Evolutionary conservation across 2,113 vertebrate species (phyloP).

Genomic region (Heloderma charlesbogerti): DNA sequence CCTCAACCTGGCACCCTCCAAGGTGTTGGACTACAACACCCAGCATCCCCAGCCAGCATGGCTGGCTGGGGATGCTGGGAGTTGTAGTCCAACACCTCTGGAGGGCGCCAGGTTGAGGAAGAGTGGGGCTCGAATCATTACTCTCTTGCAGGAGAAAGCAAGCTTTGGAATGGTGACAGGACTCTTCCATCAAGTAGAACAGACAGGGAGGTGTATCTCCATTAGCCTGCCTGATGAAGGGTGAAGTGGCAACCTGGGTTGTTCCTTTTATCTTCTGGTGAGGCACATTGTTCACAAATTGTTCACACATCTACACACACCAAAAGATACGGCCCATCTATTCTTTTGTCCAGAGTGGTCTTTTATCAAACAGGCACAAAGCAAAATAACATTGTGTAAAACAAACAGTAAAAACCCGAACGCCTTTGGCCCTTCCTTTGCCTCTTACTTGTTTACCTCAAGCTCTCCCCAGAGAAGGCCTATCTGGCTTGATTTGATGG

Average conservation of each 20-base stretch:
- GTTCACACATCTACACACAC: background rate
- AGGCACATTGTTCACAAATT: background rate
- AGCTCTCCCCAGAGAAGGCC: background rate
- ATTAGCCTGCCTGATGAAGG: background rate
- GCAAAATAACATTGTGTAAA: background rate
- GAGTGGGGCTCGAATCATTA: too few species aligned
- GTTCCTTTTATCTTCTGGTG: background rate
- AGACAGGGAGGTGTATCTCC: background rate
- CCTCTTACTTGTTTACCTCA: background rate
- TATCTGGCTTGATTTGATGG: background rate
- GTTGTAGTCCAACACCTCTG: too few species aligned
- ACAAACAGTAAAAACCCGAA: too few species aligned
- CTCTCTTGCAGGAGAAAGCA: background rate
- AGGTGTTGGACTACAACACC: too few species aligned
- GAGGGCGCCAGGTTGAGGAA: too few species aligned
- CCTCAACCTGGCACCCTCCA: too few species aligned
- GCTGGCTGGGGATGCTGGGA: too few species aligned
- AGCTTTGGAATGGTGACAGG: background rate
- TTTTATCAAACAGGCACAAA: background rate
- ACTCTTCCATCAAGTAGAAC: background rate
- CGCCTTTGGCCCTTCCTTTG: background rate
- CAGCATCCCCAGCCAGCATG: too few species aligned
- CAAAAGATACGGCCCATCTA: background rate
- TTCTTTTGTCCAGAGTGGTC: background rate
- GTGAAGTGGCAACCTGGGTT: background rate